Evolutionary conservation across 2,888 invertebrate genomes (phyloP), one percentile per base, ranked within the genome.

Genomic region (Nomada hirtipes): DNA sequence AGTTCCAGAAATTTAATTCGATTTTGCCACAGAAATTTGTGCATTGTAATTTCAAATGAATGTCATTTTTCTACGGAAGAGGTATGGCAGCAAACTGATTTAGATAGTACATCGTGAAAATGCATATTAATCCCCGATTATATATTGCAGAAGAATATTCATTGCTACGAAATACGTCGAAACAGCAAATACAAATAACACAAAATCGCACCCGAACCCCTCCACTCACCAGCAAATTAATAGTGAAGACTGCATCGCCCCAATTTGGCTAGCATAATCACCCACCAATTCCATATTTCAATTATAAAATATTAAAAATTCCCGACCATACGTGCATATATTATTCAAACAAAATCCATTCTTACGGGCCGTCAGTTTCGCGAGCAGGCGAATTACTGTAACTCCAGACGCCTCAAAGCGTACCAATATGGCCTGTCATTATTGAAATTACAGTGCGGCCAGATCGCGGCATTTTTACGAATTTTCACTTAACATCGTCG

Each of bases 391-490:
- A 50, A 26, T 7, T n/a, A 26, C 44, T 60, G 36, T 42, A 64
- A 71, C 63, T 71, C 18, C 53, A 26, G 53, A 71, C 36, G 65
- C 20, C 47, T 36, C 52, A 55, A 26, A 71, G 44, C 52, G 44
- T 18, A 61, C 47, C 26, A 42, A 71, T 69, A 36, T 36, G 55
- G 18, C 9, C 70, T 71, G 70, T 79, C 42, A 79, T 79, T 79
- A 78, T 18, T 60, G 2, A 78, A 71, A 78, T 79, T 70, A 71
- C 60, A 68, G 68, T 63, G 78, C 50, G 61, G 69, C 3, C 50
- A 23, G 42, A 44, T 59, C 42, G 23, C 59, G 55, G 10, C 18
- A 65, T 44, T 85, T 79, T 79, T 78, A 73, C 53, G 72, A 70
- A 73, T 53, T 55, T 73, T 77, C 60, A 73, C 60, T 29, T 18